Evolutionary conservation across 2,888 invertebrate genomes (phyloP).

Genomic region (Leptarthrus brevirostris): DNA sequence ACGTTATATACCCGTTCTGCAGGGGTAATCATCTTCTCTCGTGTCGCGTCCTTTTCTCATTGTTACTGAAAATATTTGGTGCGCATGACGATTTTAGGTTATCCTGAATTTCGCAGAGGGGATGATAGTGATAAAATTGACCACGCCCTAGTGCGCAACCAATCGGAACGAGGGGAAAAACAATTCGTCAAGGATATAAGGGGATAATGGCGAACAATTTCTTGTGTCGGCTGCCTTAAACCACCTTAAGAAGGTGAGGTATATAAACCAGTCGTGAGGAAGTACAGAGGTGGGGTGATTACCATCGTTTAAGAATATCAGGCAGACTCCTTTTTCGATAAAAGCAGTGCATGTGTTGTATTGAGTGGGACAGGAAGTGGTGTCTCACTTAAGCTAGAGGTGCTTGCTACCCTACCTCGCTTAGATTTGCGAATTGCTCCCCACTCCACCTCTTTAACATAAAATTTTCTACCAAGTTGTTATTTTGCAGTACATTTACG

Average conservation of each 20-base stretch:
- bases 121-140: slow-evolving; percentile 16
- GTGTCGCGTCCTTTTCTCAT: neutral
- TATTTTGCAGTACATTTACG: slow-evolving; percentile 53
- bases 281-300: slow-evolving; percentile 18
- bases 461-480: slow-evolving; percentile 42
- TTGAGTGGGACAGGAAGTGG: slow-evolving; percentile 19
- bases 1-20: slow-evolving; percentile 21
- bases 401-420: slow-evolving; percentile 7
- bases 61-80: neutral
- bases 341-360: neutral
- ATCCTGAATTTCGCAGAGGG: slow-evolving; percentile 2
- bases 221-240: slow-evolving; percentile 17
- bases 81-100: neutral
- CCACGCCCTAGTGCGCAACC: slow-evolving; percentile 57
- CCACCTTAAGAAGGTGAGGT: slow-evolving; percentile 35
- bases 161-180: slow-evolving; percentile 59
- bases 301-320: slow-evolving; percentile 42
- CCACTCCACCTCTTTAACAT: slow-evolving; percentile 8
- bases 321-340: slow-evolving; percentile 6
- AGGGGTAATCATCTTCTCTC: neutral
- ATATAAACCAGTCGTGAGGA: neutral
- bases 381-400: neutral
- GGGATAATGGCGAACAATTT: slow-evolving; percentile 43
- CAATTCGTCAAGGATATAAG: slow-evolving; percentile 44
- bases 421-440: neutral